A percentile compares a stretch with the other conserved stretches of the same genome.
Evolutionary conservation across 2,797 vertebrate genomes (phyloP).

Genomic region (Parauchenoglanis punctatus): DNA sequence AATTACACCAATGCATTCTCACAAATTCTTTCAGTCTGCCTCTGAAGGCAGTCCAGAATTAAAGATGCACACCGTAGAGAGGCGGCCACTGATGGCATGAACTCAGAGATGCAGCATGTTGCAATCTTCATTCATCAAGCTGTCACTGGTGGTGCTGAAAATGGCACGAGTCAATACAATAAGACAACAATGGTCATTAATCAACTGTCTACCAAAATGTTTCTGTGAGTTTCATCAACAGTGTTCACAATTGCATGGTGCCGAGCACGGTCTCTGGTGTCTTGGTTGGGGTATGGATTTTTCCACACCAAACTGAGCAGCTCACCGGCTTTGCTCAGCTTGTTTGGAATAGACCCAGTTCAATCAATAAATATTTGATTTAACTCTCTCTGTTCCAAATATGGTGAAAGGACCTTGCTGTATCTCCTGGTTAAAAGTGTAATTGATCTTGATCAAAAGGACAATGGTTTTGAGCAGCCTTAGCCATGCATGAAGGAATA

Average conservation of each 20-base stretch:
- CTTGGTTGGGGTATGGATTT: slow-evolving; percentile 69
- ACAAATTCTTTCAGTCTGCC: slow-evolving; percentile 47
- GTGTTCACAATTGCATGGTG: slow-evolving; percentile 61
- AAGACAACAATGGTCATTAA: slow-evolving; percentile 65
- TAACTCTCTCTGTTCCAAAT: slow-evolving; percentile 61
- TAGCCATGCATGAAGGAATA: background rate
- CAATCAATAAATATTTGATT: slow-evolving; percentile 74
- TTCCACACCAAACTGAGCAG: slow-evolving; percentile 60
- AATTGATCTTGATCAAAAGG: slow-evolving; percentile 39
- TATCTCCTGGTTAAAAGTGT: slow-evolving; percentile 26
- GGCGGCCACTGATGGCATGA: slow-evolving; percentile 22
- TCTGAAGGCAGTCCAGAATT: slow-evolving; percentile 41
- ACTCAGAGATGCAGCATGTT: slow-evolving; percentile 52
- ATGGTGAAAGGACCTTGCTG: slow-evolving; percentile 39
- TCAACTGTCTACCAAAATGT: slow-evolving; percentile 69
- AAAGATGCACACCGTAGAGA: slow-evolving; percentile 25
- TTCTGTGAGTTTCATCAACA: slow-evolving; percentile 43
- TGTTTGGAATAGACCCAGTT: slow-evolving; percentile 63
- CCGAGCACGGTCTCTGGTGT: slow-evolving; percentile 41
- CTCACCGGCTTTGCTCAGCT: slow-evolving; percentile 40
- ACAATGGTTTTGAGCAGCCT: slow-evolving; percentile 35
- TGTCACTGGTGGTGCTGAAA: slow-evolving; percentile 59
- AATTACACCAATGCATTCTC: slow-evolving; percentile 65
- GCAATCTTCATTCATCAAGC: slow-evolving; percentile 53
- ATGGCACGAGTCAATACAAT: slow-evolving; percentile 68